Evolutionary conservation across 2,113 vertebrate genomes (phyloP), one percentile per base, ranked within the genome.

Genomic region (Petrocephalus microphthalmus): DNA sequence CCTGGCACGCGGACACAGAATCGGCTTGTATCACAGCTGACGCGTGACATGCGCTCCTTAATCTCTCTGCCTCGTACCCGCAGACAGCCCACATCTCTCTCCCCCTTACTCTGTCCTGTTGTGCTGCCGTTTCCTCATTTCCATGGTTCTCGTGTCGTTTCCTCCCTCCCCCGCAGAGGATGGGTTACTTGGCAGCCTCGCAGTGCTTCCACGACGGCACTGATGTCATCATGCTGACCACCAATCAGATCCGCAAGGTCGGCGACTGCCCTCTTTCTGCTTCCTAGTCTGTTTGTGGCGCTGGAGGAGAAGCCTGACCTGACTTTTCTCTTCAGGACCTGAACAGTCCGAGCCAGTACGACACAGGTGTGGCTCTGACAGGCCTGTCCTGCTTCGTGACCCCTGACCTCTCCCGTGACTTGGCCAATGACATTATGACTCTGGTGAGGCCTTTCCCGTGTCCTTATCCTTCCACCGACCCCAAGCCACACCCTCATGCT

Each of bases 401-500:
- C 93, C 96, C 98, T 91, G 98, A 99, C 95, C 96, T 99, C 89
- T 98, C 98, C 91, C 97, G 98, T 90, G 98, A 99, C 93, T 94
- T 99, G 92, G 98, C 98, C 91, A 99, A 98, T 84, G 98, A 99
- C 95, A 99, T 99, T 93, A 99, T 99, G 98, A 99, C 98, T 0
- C 91, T 99, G 96, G 98, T 99, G 94, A 96, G 97, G 71, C 64
- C 7, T 2, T 2, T 0, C 15, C 7, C 20, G 0, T 5, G n/a
- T 71, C 87, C 29, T 19, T n/a, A 7, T 25, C 20, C 3, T 20
- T 25, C 47, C 11, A n/a, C 3, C 47, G 42, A 8, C 11, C 5
- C 83, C n/a, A 20, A 20, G 11, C 17, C 78, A 81, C 84, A 82
- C 53, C 8, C 22, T 71, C 42, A 53, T 0, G 0, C 33, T 87